Evolutionary conservation across 2,113 vertebrate genomes (phyloP).

Genomic region (Peromyscus maniculatus): DNA sequence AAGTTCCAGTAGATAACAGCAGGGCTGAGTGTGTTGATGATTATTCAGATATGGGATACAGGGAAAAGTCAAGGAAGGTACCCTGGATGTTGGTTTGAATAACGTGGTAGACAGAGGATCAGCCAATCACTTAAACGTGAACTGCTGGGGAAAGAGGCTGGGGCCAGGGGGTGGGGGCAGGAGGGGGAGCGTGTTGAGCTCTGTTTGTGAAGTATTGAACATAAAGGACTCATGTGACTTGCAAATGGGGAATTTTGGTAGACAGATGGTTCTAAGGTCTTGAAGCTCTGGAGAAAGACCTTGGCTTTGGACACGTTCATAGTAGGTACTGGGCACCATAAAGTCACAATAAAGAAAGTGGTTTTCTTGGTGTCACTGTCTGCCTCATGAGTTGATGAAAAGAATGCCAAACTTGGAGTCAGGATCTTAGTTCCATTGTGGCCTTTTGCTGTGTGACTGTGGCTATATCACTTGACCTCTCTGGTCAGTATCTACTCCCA

Average conservation of each 20-base stretch:
- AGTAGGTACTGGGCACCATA: background rate
- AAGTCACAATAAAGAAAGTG: background rate
- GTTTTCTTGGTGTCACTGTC: background rate
- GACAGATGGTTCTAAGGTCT: background rate
- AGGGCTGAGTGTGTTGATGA: background rate
- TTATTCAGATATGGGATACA: background rate
- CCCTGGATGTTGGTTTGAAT: background rate
- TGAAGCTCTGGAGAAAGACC: background rate
- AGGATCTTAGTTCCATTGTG: background rate
- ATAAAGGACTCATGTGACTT: background rate
- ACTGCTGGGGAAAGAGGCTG: background rate
- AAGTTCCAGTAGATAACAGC: background rate
- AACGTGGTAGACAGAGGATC: background rate
- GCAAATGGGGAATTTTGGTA: background rate
- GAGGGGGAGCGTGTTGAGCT: background rate
- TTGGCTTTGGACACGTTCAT: background rate
- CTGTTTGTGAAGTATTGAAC: background rate
- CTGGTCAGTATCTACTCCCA: background rate
- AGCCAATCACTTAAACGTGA: background rate
- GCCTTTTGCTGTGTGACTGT: background rate
- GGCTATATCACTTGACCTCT: conserved; percentile 1
- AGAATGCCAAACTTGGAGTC: background rate
- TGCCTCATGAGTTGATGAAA: background rate
- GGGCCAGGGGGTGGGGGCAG: too few relatives aligned
- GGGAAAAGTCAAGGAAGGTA: background rate